Conservation (phyloP, 2,797 vertebrate genomes). For the Anisognathus igniventris region DNA sequence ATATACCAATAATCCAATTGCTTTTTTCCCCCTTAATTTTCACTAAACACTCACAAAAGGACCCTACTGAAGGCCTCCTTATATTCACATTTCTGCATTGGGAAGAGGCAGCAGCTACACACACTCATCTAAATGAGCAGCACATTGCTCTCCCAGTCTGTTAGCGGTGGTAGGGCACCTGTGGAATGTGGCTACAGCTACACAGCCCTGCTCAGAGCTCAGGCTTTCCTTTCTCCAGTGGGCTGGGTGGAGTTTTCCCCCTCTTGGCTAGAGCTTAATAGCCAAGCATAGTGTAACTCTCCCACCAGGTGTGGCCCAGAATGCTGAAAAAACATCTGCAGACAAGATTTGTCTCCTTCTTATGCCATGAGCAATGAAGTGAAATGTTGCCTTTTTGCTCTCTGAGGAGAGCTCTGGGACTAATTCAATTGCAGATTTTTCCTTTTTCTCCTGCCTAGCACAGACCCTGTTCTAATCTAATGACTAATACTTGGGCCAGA, state of each 20-base stretch:
- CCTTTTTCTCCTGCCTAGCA: slow-evolving; percentile 47
- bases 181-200: neutral
- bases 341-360: slow-evolving; percentile 3
- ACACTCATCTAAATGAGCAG: neutral
- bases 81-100: accelerated
- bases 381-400: slow-evolving; percentile 42
- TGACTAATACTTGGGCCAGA: slow-evolving; percentile 15
- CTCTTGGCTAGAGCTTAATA: neutral
- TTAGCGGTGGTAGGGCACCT: neutral
- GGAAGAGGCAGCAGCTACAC: neutral
- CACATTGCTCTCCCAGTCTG: neutral
- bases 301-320: slow-evolving; percentile 45
- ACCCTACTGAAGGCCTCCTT: neutral
- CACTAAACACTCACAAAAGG: neutral
- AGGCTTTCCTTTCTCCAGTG: neutral
- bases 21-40: neutral
- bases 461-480: slow-evolving; percentile 31
- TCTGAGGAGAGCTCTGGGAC: slow-evolving; percentile 44
- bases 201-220: neutral
- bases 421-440: slow-evolving; percentile 40
- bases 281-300: neutral
- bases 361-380: neutral
- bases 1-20: neutral
- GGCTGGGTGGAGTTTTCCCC: neutral
- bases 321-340: slow-evolving; percentile 44